Percentiles rank a stretch among this genome's conserved stretches.
phyloP scores from a whole-genome alignment of 2,797 vertebrate genomes.

The Mus minutoides region DNA sequence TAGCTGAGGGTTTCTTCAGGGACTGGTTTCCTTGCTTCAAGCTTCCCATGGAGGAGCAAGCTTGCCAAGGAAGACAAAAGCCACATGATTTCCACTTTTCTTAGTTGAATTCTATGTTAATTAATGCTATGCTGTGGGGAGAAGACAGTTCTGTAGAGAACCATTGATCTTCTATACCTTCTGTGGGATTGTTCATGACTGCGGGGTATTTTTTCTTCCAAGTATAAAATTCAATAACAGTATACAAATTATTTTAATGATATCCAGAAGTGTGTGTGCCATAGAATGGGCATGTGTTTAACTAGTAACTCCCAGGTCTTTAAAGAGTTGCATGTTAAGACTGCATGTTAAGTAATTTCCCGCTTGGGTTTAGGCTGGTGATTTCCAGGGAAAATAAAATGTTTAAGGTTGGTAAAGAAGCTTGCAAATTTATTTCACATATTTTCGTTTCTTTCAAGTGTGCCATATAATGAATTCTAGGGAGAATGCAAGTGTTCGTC shows the following conservation, averaged over 20 bases:
- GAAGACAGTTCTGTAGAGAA: neutral
- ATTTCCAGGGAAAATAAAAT: slow-evolving; percentile 29
- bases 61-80: neutral
- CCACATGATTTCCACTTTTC: neutral
- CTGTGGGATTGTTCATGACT: neutral
- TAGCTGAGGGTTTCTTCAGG: neutral
- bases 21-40: neutral
- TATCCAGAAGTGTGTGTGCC: neutral
- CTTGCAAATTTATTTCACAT: neutral
- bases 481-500: neutral
- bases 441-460: slow-evolving; percentile 18
- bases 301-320: neutral
- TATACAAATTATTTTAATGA: neutral
- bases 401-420: slow-evolving; percentile 28
- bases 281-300: neutral
- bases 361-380: neutral
- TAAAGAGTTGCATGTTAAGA: neutral
- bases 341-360: slow-evolving; percentile 10
- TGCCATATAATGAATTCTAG: neutral
- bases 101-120: neutral
- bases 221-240: neutral
- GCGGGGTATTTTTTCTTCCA: neutral
- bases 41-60: neutral
- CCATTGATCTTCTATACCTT: neutral
- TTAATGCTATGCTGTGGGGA: neutral